phyloP scores from a whole-genome alignment of 2,888 invertebrate genomes.

The Oscheius myriophilus region DNA sequence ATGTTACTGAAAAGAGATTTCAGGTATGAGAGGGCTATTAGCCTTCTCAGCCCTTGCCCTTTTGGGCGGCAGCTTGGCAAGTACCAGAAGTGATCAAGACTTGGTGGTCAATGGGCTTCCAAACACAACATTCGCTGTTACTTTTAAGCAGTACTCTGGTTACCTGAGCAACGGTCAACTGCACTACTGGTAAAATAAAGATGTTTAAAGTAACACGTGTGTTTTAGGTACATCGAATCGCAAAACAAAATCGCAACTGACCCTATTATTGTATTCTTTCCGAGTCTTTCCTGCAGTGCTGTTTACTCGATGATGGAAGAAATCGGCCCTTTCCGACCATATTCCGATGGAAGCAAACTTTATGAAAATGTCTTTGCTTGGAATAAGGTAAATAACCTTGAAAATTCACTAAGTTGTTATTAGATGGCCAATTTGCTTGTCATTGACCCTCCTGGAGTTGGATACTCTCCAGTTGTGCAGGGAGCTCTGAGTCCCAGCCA shows the following conservation, averaged over 20 bases:
- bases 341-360: slow-evolving; percentile 33
- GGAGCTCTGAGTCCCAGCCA: too few species aligned
- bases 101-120: slow-evolving; percentile 37
- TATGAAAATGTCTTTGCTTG: slow-evolving; percentile 53
- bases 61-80: slow-evolving; percentile 7
- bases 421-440: slow-evolving; percentile 74
- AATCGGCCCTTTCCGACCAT: slow-evolving; percentile 45
- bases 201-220: neutral
- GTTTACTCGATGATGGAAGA: slow-evolving; percentile 47
- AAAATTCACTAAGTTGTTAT: neutral
- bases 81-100: slow-evolving; percentile 27
- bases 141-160: slow-evolving; percentile 56
- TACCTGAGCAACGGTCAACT: slow-evolving; percentile 45
- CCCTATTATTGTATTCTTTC: slow-evolving; percentile 45
- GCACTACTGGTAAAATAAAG: slow-evolving; percentile 40
- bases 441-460: slow-evolving; percentile 74
- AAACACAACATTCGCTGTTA: slow-evolving; percentile 43
- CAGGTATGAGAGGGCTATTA: slow-evolving; percentile 3
- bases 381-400: slow-evolving; percentile 38
- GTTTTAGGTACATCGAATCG: slow-evolving; percentile 55
- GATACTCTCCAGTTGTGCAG: slow-evolving; percentile 71
- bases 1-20: too few species aligned
- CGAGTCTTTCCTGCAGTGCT: slow-evolving; percentile 53
- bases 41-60: slow-evolving; percentile 1
- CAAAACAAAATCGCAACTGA: slow-evolving; percentile 36